Evolutionary conservation across 2,113 vertebrate species (phyloP).

Genomic region (Clarias macrocephalus): DNA sequence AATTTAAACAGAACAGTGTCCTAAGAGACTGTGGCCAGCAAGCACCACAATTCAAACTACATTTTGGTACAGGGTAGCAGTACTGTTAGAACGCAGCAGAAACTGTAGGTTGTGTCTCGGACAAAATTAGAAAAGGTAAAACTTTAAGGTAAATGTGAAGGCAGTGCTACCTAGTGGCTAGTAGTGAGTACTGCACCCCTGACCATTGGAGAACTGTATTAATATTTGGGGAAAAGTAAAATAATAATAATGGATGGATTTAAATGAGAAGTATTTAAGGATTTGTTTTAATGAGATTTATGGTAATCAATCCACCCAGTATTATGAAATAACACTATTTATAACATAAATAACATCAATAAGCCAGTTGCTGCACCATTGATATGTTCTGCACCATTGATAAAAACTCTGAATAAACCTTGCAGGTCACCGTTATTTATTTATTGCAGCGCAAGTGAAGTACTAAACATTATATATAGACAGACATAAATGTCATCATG

Average conservation of each 20-base stretch:
- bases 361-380: background rate
- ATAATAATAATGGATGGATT: background rate
- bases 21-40: slow-evolving; percentile 16
- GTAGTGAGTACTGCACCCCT: slow-evolving; percentile 14
- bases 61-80: background rate
- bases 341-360: slow-evolving; percentile 15
- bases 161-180: slow-evolving; percentile 52
- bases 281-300: slow-evolving; percentile 12
- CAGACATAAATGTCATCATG: background rate
- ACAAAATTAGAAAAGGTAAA: background rate
- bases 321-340: no score
- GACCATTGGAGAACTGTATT: background rate
- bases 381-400: background rate
- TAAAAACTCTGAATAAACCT: background rate
- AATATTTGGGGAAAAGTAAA: background rate
- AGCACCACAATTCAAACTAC: background rate
- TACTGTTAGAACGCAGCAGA: background rate
- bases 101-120: background rate
- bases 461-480: background rate
- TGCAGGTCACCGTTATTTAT: background rate
- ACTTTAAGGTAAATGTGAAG: slow-evolving; percentile 34
- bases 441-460: background rate
- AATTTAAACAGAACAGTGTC: slow-evolving; percentile 19
- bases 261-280: background rate
- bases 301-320: background rate